Base-by-base conservation (phyloP, 2,888 invertebrate genomes). In the Limnephilus lunatus region DNA sequence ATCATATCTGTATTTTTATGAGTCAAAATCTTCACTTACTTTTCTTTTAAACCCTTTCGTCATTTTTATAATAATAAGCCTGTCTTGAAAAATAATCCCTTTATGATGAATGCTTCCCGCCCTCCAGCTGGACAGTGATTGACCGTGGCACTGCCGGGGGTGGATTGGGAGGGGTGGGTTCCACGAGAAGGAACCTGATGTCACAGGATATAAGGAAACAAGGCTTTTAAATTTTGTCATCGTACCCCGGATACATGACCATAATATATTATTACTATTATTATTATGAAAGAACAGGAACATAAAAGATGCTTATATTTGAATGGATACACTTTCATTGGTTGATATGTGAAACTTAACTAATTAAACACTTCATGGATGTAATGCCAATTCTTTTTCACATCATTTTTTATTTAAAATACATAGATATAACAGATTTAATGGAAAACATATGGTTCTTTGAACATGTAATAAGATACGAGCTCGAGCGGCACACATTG, bases 101-200 rank as follows among this genome's bases (percentile, higher is more conserved):
- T 68, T 44, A 39, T 83, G 83, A 90, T 85, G 32, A 85, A 90
- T 92, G 82, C 31, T 81, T 81, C 35, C 48, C 82, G 80, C 68
- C 30, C 83, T 81, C 80, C 30, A 25, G 31, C 85, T 82, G 91
- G 92, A 91, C 93, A 92, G 91, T 92, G 92, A 93, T 92, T 81
- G 90, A 93, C 93, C 90, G 92, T 85, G 91, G 80, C 81, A 88
- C 89, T 86, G 87, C 31, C 68, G 30, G 68, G 68, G 68, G 25
- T 15, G 39, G 44, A 25, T n/a, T 5, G 25, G 30, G 5, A 1
- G 53, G 19, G 32, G 14, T 25, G 14, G 83, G 83, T 32, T n/a
- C 11, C 30, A 83, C 35, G 19, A 19, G 19, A 83, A 83, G 35
- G 35, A 25, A n/a, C 19, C 48, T 83, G 86, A 86, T 31, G 44